phyloP scores from a whole-genome alignment of 1,140 invertebrate genomes.

The Orius laevigatus region DNA sequence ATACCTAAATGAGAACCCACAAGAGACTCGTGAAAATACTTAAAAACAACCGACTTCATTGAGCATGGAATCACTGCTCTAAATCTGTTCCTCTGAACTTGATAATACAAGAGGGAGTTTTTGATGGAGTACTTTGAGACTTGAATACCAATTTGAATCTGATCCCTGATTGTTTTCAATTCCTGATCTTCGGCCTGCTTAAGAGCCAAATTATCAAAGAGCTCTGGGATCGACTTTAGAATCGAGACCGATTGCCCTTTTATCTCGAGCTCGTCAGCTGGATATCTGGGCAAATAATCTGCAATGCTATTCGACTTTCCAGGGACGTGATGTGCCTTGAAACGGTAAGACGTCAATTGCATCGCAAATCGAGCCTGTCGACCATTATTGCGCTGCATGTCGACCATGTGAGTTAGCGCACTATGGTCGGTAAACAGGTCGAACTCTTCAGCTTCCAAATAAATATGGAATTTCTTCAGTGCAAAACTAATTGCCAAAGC shows the following conservation, averaged over 20 bases:
- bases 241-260: neutral
- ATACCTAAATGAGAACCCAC: neutral
- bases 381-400: neutral
- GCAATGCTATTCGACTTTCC: neutral
- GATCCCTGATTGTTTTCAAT: neutral
- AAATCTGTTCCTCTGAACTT: neutral
- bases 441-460: neutral
- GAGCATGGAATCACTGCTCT: neutral
- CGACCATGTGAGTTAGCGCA: neutral
- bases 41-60: neutral
- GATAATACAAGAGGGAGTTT: neutral
- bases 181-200: neutral
- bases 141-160: neutral
- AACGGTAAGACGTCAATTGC: neutral
- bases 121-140: neutral
- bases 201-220: neutral
- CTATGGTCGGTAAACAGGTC: too few species aligned
- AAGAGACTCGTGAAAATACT: neutral
- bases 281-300: neutral
- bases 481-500: neutral
- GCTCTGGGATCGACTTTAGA: neutral
- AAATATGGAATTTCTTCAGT: slow-evolving; percentile 3
- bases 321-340: neutral
- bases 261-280: neutral
- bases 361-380: neutral